Conservation (phyloP, 1,140 invertebrate genomes). For the Eupristina koningsbergeri region DNA sequence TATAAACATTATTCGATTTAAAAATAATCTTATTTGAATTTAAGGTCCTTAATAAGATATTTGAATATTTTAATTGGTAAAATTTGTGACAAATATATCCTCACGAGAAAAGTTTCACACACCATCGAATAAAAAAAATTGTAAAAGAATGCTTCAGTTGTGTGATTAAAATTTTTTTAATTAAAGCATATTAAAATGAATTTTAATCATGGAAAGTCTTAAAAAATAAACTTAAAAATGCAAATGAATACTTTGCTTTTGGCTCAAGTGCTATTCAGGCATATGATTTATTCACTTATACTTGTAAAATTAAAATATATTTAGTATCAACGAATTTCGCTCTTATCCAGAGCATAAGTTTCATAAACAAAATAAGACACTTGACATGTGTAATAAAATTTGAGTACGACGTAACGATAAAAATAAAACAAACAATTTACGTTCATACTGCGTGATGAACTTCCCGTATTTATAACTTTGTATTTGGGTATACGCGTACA, state of each 20-base stretch:
- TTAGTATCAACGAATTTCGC: conserved; percentile 49
- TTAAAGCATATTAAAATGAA: not conserved
- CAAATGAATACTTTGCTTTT: not conserved
- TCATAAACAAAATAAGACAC: conserved; percentile 48
- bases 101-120: no score
- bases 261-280: not conserved
- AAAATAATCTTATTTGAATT: no score
- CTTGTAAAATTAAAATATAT: conserved; percentile 27
- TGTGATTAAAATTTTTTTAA: not conserved
- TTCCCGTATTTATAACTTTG: conserved; percentile 66
- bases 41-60: no score
- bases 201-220: not conserved
- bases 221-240: not conserved
- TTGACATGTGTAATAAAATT: conserved; percentile 10
- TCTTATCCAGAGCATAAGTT: conserved; percentile 51
- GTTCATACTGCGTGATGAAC: conserved; percentile 51
- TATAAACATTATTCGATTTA: no score
- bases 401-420: conserved; percentile 37
- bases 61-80: no score
- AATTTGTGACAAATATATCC: no score
- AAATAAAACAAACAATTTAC: conserved; percentile 22
- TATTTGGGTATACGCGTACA: conserved; percentile 58
- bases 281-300: conserved; percentile 21
- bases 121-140: no score
- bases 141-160: no score